A percentile compares a stretch with the other conserved stretches of the same genome.
These are phyloP conservation scores for Scaptomyza polygonia DNA, from an alignment of 2,888 invertebrate species.

Conservation along the genomic window DNA sequence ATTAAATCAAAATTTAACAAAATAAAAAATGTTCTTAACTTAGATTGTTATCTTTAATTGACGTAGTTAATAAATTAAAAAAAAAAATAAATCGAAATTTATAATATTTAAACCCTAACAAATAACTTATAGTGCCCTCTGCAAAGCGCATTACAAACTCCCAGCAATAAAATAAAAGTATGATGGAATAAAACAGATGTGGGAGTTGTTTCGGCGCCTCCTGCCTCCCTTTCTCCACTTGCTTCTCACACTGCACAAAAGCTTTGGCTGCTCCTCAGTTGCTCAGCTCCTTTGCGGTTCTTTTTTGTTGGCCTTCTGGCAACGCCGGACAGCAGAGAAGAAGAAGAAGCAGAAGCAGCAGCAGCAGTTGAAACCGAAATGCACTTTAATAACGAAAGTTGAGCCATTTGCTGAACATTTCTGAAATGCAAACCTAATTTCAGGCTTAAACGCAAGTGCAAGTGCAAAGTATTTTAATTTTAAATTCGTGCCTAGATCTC, in stretches of 20 bases:
- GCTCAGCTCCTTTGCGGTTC: conserved; percentile 35
- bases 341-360: not conserved
- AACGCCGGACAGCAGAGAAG: conserved; percentile 35
- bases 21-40: not conserved
- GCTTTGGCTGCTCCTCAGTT: not conserved
- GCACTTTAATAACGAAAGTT: conserved; percentile 78
- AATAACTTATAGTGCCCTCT: not conserved
- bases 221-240: not conserved
- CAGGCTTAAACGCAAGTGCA: conserved; percentile 52
- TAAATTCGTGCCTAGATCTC: conserved; percentile 53
- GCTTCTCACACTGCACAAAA: not conserved
- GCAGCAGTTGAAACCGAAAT: conserved; percentile 33
- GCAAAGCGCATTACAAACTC: conserved; percentile 1
- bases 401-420: conserved; percentile 53
- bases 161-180: conserved; percentile 8
- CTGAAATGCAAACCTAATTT: conserved; percentile 65
- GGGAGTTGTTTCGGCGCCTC: conserved; percentile 48
- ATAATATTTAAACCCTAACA: no score
- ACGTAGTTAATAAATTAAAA: not conserved
- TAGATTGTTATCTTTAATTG: no score
- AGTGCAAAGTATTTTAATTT: conserved; percentile 72
- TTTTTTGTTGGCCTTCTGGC: conserved; percentile 49
- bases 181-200: conserved; percentile 33
- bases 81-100: not conserved
- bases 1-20: not conserved